A percentile compares a stretch with the other conserved stretches of the same genome.
Evolutionary conservation across 2,797 vertebrate species (phyloP).

Genomic region (Benthosema pterotum): DNA sequence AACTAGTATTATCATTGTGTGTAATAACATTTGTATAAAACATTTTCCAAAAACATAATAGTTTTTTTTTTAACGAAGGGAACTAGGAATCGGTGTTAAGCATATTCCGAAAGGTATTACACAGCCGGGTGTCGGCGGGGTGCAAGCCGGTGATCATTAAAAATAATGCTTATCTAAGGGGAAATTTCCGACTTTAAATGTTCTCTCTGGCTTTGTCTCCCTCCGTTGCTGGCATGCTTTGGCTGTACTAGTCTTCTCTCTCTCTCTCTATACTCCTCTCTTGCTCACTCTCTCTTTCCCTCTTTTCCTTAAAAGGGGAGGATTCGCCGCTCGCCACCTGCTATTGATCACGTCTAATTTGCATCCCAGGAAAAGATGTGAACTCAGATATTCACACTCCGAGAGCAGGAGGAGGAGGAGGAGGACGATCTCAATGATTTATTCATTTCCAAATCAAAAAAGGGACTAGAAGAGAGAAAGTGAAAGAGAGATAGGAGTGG

Average conservation of each 20-base stretch:
- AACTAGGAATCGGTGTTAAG: slow-evolving; percentile 65
- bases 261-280: slow-evolving; percentile 46
- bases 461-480: slow-evolving; percentile 28
- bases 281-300: slow-evolving; percentile 61
- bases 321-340: slow-evolving; percentile 83
- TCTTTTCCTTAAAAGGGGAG: slow-evolving; percentile 75
- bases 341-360: slow-evolving; percentile 98
- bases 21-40: slow-evolving; percentile 65
- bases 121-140: slow-evolving; percentile 32
- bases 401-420: slow-evolving; percentile 75
- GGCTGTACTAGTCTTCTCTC: slow-evolving; percentile 67
- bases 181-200: slow-evolving; percentile 79
- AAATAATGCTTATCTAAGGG: slow-evolving; percentile 82
- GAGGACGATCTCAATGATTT: slow-evolving; percentile 96
- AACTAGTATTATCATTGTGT: slow-evolving; percentile 49
- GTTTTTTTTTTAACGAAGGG: slow-evolving; percentile 47
- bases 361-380: slow-evolving; percentile 91
- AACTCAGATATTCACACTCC: slow-evolving; percentile 93
- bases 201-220: slow-evolving; percentile 73
- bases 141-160: slow-evolving; percentile 75
- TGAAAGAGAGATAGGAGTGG: slow-evolving; percentile 55
- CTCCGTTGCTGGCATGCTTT: slow-evolving; percentile 59
- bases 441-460: slow-evolving; percentile 98
- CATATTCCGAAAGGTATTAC: slow-evolving; percentile 60
- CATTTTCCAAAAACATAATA: slow-evolving; percentile 38